Conservation (phyloP, 1,140 invertebrate genomes). For the Dryas iulia region DNA sequence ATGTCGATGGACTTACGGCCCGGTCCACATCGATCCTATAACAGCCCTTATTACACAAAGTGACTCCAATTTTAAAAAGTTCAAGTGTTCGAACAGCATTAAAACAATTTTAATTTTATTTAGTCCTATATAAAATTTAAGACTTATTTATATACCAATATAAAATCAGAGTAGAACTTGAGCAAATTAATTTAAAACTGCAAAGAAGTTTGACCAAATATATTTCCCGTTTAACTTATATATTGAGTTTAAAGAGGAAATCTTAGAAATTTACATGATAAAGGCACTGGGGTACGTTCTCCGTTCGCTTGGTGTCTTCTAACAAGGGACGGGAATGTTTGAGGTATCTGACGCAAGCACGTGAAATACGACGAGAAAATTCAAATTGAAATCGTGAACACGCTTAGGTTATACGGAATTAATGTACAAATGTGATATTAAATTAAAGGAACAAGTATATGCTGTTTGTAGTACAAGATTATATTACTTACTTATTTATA, state of each 20-base stretch:
- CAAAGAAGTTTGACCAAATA: conserved; percentile 1
- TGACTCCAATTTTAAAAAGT: conserved; percentile 46
- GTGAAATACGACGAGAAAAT: conserved; percentile 57
- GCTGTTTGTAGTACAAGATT: neutral
- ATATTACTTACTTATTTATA: neutral
- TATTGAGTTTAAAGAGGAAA: conserved; percentile 57
- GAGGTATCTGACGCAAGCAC: conserved; percentile 58
- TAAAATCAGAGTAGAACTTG: neutral
- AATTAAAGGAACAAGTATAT: neutral
- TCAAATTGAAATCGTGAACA: conserved; percentile 65
- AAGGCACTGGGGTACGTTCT: conserved; percentile 49
- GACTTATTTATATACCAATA: neutral
- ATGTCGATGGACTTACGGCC: conserved; percentile 66
- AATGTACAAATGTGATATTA: conserved; percentile 28
- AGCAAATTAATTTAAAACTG: neutral
- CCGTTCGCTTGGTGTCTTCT: conserved; percentile 44
- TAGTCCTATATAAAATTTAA: neutral
- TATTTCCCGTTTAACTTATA: conserved; percentile 43
- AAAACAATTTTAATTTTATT: conserved; percentile 1
- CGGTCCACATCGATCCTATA: conserved; percentile 59
- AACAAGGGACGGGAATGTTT: conserved; percentile 65
- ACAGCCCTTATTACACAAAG: conserved; percentile 53
- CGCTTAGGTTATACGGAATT: conserved; percentile 54
- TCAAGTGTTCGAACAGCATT: neutral
- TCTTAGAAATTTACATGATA: conserved; percentile 68